phyloP scores from a whole-genome alignment of 2,888 invertebrate genomes.

The Seira musarum region DNA sequence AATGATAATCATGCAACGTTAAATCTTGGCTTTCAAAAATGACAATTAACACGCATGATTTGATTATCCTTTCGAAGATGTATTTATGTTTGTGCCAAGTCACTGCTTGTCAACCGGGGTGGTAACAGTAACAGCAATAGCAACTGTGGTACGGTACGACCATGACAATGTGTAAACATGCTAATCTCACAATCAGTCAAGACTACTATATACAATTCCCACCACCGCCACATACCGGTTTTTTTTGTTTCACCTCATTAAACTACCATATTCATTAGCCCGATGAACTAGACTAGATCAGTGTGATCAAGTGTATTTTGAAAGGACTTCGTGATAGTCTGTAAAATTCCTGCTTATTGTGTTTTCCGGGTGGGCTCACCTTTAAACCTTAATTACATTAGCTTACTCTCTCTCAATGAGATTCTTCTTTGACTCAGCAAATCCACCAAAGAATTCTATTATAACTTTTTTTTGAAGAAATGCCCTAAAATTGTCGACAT shows the following conservation, averaged over 20 bases:
- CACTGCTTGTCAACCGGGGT: not conserved
- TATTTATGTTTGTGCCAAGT: not conserved
- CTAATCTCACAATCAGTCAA: not conserved
- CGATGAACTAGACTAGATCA: not conserved
- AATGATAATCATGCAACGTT: no score
- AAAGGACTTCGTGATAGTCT: not conserved
- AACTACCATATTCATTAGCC: not conserved
- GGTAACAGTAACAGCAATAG: no score
- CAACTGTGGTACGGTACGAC: no score
- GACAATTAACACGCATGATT: slow-evolving; percentile 39
- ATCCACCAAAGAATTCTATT: not conserved
- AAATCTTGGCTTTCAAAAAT: no score
- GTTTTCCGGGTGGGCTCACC: slow-evolving; percentile 41
- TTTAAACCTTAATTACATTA: not conserved
- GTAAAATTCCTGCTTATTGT: slow-evolving; percentile 2
- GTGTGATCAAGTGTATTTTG: not conserved
- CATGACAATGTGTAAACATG: slow-evolving; percentile 11
- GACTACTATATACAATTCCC: not conserved
- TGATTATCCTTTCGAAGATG: slow-evolving; percentile 2
- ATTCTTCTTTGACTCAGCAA: no score
- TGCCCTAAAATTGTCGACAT: slow-evolving; percentile 12
- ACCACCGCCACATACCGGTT: not conserved
- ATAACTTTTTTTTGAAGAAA: no score
- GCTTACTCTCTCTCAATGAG: slow-evolving; percentile 20
- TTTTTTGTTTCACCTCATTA: not conserved